A percentile compares a stretch with the other conserved stretches of the same genome.
phyloP scores from a whole-genome alignment of 1,140 invertebrate species.

The Cydia amplana region DNA sequence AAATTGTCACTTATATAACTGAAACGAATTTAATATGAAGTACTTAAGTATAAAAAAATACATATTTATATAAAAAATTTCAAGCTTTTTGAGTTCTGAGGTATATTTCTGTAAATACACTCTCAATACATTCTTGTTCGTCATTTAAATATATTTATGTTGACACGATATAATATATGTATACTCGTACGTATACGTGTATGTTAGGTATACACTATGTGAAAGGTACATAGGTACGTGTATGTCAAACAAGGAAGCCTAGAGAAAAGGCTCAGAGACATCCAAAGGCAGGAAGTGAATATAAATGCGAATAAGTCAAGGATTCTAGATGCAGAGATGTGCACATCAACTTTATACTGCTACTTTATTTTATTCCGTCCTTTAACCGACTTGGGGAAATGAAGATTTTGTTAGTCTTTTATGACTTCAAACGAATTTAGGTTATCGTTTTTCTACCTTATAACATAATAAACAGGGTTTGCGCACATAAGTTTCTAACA shows the following conservation, averaged over 20 bases:
- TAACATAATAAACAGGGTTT: too few species aligned
- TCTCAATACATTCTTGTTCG: too few species aligned
- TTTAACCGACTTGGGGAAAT: conserved; percentile 15
- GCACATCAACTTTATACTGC: conserved; percentile 29
- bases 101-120: too few species aligned
- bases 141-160: background rate
- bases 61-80: too few species aligned
- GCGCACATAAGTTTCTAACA: too few species aligned
- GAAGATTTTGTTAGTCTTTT: conserved; percentile 4
- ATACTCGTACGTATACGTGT: too few species aligned
- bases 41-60: too few species aligned
- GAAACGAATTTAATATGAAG: too few species aligned
- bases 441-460: too few species aligned
- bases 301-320: conserved; percentile 66
- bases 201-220: conserved; percentile 32
- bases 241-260: conserved; percentile 53
- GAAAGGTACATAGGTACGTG: conserved; percentile 34
- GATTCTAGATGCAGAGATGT: conserved; percentile 48
- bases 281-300: conserved; percentile 59
- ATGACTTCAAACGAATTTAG: background rate
- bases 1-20: too few species aligned
- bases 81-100: too few species aligned
- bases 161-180: background rate
- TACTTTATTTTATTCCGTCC: conserved; percentile 18
- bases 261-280: conserved; percentile 55